Conservation (phyloP, 2,113 vertebrate genomes). For the Notarius lentiginosus region DNA sequence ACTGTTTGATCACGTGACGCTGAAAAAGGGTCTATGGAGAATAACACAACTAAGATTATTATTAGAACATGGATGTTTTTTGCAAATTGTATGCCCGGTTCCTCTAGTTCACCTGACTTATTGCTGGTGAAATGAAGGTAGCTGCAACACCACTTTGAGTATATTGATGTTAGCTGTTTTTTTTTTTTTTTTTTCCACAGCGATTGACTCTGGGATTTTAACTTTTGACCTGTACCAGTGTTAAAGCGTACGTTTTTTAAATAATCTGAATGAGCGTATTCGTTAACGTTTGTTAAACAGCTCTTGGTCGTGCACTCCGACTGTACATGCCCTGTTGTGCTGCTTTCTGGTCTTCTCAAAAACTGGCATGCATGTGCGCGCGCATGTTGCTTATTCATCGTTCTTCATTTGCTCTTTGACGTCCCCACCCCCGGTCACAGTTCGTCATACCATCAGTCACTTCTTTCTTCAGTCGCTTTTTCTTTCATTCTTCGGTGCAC, state of each 20-base stretch:
- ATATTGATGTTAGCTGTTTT: background rate
- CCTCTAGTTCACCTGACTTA: too few relatives aligned
- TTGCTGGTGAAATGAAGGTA: background rate
- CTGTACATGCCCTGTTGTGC: constrained; percentile 25
- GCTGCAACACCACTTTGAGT: background rate
- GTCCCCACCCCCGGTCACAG: background rate
- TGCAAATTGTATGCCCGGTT: too few relatives aligned
- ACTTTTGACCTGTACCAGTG: background rate
- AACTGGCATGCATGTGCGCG: constrained; percentile 46
- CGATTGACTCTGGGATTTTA: background rate
- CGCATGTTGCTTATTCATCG: constrained; percentile 42
- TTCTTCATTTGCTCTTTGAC: background rate
- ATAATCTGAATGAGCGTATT: background rate
- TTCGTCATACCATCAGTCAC: background rate
- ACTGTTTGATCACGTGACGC: too few relatives aligned
- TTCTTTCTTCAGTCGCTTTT: constrained; percentile 5
- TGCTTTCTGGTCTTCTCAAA: background rate
- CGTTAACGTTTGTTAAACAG: background rate
- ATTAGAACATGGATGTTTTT: background rate
- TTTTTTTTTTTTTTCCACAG: background rate
- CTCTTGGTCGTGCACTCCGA: background rate
- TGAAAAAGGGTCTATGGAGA: background rate
- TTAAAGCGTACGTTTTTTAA: background rate
- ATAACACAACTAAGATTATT: background rate
- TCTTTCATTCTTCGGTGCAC: constrained; percentile 51